Percentiles rank a stretch among this genome's conserved stretches.
These are phyloP conservation scores for Heterohyrax brucei DNA, from an alignment of 2,797 vertebrate species.

Conservation along the genomic window DNA sequence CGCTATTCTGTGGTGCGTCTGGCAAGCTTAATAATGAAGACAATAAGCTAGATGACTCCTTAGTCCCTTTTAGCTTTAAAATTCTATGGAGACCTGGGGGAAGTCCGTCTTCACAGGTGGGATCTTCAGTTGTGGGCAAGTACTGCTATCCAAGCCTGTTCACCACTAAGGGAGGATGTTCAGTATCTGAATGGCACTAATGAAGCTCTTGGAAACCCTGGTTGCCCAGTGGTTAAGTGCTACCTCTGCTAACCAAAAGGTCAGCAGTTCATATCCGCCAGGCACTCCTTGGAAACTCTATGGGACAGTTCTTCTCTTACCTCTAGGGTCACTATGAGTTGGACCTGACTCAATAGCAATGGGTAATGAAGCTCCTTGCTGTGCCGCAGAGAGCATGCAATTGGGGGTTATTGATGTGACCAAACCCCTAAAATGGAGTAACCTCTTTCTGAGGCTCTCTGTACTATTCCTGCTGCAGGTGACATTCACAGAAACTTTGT, in stretches of 20 bases:
- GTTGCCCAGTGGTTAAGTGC: too few species aligned
- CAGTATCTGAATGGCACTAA: constrained; percentile 63
- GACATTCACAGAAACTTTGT: not conserved
- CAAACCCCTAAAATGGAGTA: constrained; percentile 61
- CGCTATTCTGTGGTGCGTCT: not conserved
- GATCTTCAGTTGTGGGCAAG: constrained; percentile 38
- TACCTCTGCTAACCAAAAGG: too few species aligned
- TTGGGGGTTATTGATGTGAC: constrained; percentile 59
- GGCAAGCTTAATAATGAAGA: not conserved
- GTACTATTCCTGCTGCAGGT: not conserved
- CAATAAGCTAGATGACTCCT: constrained; percentile 37
- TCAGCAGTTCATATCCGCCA: too few species aligned
- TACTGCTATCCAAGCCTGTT: not conserved
- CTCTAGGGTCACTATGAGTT: too few species aligned
- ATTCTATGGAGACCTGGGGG: constrained; percentile 31
- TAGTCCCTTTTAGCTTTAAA: constrained; percentile 22
- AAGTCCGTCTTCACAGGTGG: constrained; percentile 58
- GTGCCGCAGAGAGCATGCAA: constrained; percentile 55
- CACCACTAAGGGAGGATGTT: constrained; percentile 13
- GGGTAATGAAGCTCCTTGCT: constrained; percentile 70
- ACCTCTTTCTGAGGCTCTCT: not conserved
- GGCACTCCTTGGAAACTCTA: too few species aligned
- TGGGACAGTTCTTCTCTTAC: too few species aligned
- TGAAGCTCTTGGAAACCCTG: constrained; percentile 38
- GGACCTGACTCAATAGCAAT: too few species aligned